Evolutionary conservation across 1,140 invertebrate genomes (phyloP).

Genomic region (Cotesia typhae): DNA sequence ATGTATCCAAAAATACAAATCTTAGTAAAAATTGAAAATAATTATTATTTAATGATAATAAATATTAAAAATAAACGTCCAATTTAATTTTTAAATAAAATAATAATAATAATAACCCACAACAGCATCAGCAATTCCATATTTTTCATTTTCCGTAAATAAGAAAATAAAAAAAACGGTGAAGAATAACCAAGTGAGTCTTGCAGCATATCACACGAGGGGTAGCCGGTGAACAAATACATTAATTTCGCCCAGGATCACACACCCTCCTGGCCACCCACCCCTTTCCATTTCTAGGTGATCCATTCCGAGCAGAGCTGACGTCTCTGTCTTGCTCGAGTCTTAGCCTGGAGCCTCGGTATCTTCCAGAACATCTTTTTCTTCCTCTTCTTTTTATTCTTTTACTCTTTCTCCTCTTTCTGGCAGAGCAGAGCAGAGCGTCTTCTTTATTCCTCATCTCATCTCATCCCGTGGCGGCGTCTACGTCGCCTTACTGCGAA

Average conservation of each 20-base stretch:
- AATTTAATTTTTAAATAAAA: too few relatives aligned
- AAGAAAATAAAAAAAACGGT: not conserved
- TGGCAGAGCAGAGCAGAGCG: too few relatives aligned
- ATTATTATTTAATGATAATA: too few relatives aligned
- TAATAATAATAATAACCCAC: too few relatives aligned
- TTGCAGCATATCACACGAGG: conserved; percentile 33
- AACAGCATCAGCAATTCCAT: too few relatives aligned
- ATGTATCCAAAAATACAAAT: too few relatives aligned
- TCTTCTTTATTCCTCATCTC: too few relatives aligned
- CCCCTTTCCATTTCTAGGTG: not conserved
- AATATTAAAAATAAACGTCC: too few relatives aligned
- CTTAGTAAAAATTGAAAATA: too few relatives aligned
- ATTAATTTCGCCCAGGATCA: conserved; percentile 42
- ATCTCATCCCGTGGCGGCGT: not conserved
- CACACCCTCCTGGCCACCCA: conserved; percentile 14
- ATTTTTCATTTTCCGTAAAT: conserved; percentile 2
- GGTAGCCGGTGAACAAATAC: conserved; percentile 46
- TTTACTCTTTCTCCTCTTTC: not conserved
- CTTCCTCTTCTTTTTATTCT: not conserved
- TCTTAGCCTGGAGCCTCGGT: not conserved
- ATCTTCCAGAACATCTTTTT: not conserved
- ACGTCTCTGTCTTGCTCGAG: not conserved
- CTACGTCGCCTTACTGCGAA: conserved; percentile 17
- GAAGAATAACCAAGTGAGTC: conserved; percentile 25
- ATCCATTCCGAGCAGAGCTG: not conserved